A percentile compares a stretch with the other conserved stretches of the same genome.
Conservation (phyloP, 1,140 invertebrate genomes). For the Brachionus sp. region DNA sequence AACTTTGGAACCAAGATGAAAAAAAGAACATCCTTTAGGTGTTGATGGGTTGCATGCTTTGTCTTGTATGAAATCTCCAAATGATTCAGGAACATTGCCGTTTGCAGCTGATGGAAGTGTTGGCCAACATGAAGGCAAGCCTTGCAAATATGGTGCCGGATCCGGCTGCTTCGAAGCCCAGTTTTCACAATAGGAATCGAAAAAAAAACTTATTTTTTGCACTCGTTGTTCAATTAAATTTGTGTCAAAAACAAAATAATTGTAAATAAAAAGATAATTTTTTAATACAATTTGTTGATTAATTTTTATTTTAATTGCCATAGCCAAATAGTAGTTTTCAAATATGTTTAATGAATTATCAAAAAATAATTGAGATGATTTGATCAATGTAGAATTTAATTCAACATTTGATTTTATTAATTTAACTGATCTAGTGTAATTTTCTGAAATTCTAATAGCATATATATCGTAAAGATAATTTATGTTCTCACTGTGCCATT, state of each 20-base stretch:
- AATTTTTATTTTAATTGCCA: background rate
- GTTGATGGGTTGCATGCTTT: background rate
- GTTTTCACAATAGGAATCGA: background rate
- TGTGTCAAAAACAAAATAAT: background rate
- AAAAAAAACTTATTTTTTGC: no score
- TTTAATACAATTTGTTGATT: background rate
- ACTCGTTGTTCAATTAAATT: background rate
- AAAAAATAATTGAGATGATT: background rate
- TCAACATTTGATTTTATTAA: background rate
- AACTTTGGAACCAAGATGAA: background rate
- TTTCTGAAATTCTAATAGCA: background rate
- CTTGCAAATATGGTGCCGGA: background rate
- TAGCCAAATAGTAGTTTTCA: slow-evolving; percentile 19
- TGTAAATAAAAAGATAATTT: background rate
- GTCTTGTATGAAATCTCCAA: background rate
- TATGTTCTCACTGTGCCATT: background rate
- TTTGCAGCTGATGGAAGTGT: background rate
- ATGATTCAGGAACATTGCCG: background rate
- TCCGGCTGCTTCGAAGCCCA: background rate
- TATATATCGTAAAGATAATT: background rate
- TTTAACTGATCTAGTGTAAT: background rate
- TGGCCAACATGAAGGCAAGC: background rate
- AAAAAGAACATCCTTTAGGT: background rate
- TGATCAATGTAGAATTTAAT: background rate
- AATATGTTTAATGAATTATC: no score